Base-by-base conservation (phyloP, 2,797 vertebrate genomes). In the Acipenser transmontanus region DNA sequence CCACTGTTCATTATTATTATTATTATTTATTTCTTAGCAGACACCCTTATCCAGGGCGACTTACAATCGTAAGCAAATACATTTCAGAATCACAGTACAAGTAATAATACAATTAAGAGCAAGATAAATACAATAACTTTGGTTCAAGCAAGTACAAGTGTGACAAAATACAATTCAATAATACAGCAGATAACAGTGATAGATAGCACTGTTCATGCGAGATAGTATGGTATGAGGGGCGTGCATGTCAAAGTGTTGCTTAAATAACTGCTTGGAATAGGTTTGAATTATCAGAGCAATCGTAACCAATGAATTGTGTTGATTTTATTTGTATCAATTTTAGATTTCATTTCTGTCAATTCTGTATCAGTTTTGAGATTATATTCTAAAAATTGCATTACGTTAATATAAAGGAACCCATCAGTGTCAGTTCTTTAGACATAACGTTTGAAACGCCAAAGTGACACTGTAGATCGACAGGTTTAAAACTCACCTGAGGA, bases 401-500 rank as follows among this genome's bases (percentile, higher is more conserved):
- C 20, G 4, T 34, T 34, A 34, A 59, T 59, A 50, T 7, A 52
- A 8, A 65, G 9, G 8, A 60, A 17, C 9, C 8, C 6, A 10
- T 20, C 47, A 63, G 49, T 7, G 10, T 6, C 34, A 47, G 57
- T 9, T 57, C n/a, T 1, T 54, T 20, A 67, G 8, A 54, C 47
- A 3, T 61, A 1, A 48, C 47, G 50, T n/a, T 49, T 14, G n/a
- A 17, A 12, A 14, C 62, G 50, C 34, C 34, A 34, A 34, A 34
- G 34, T 34, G 34, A 34, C 34, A 34, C 2, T 34, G 4, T 34
- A 34, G 7, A 6, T 20, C 12, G 8, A 49, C 49, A 64, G 49
- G 6, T 50, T 48, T 54, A 2, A 68, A 63, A 77, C 81, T 13
- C 76, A 96, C 93, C 83, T 93, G 92, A 68, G 93, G 93, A 67